These are phyloP conservation scores for Drosophila mauritiana DNA, from an alignment of 1,140 invertebrate genomes.

Conservation along the genomic window DNA sequence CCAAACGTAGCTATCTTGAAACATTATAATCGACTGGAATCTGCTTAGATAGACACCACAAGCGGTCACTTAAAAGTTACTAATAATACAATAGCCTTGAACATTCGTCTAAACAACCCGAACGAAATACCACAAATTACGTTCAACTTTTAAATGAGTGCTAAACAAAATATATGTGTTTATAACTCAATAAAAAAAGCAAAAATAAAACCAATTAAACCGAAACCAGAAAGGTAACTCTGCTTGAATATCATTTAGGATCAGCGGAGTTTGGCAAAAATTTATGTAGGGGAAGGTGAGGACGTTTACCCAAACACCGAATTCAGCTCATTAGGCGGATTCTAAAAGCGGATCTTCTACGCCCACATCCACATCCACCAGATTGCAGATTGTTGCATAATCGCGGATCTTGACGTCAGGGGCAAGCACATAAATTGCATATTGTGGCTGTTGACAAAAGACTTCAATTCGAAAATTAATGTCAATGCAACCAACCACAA, in stretches of 20 bases:
- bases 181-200: slow-evolving; percentile 20
- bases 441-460: slow-evolving; percentile 43
- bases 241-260: slow-evolving; percentile 4
- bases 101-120: slow-evolving; percentile 26
- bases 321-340: slow-evolving; percentile 60
- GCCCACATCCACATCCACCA: slow-evolving; percentile 66
- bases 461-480: slow-evolving; percentile 54
- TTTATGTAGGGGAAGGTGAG: slow-evolving; percentile 49
- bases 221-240: slow-evolving; percentile 55
- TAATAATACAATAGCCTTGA: slow-evolving; percentile 45
- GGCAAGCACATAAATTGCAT: slow-evolving; percentile 46
- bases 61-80: slow-evolving; percentile 22
- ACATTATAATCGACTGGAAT: slow-evolving; percentile 8
- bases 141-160: slow-evolving; percentile 40
- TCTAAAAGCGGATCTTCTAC: slow-evolving; percentile 61
- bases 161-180: slow-evolving; percentile 17
- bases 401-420: slow-evolving; percentile 47
- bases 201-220: slow-evolving; percentile 61
- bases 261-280: slow-evolving; percentile 34
- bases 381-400: slow-evolving; percentile 66
- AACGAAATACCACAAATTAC: slow-evolving; percentile 36
- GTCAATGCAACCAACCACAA: slow-evolving; percentile 63
- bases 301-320: slow-evolving; percentile 52
- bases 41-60: background rate
- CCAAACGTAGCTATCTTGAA: slow-evolving; percentile 15